Evolutionary conservation across 2,797 vertebrate genomes (phyloP).

Genomic region (Sebastes hopkinsi): DNA sequence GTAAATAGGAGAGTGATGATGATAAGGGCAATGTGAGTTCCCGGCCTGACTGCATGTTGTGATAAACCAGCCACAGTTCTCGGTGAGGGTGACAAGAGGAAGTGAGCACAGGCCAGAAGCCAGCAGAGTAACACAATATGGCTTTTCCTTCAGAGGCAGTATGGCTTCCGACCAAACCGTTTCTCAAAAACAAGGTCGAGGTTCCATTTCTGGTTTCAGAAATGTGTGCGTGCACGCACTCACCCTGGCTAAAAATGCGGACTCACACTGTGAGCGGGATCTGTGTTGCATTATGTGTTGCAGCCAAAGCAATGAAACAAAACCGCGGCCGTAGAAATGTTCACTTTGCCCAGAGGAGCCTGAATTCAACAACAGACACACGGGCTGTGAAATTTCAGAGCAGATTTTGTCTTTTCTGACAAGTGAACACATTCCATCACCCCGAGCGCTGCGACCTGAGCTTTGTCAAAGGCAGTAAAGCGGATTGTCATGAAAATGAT

Average conservation of each 20-base stretch:
- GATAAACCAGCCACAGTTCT: constrained; percentile 34
- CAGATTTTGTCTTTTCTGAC: constrained; percentile 54
- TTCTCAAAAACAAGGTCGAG: constrained; percentile 76
- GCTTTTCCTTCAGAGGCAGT: constrained; percentile 63
- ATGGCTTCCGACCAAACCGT: constrained; percentile 63
- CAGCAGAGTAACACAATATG: constrained; percentile 58
- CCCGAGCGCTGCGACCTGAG: constrained; percentile 19
- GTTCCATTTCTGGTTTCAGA: constrained; percentile 54
- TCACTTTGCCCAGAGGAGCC: constrained; percentile 60
- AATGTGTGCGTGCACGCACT: neutral
- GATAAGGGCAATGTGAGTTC: constrained; percentile 7
- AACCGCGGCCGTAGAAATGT: constrained; percentile 70
- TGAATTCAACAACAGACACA: constrained; percentile 48
- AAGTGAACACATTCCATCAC: constrained; percentile 43
- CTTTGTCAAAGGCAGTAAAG: constrained; percentile 23
- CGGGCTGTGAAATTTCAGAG: constrained; percentile 51
- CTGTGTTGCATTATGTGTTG: constrained; percentile 78
- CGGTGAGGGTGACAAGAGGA: constrained; percentile 56
- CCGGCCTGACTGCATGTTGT: constrained; percentile 22
- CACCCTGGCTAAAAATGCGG: constrained; percentile 36
- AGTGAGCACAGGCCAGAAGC: constrained; percentile 54
- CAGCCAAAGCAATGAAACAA: constrained; percentile 78
- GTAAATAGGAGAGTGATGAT: constrained; percentile 5
- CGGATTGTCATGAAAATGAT: constrained; percentile 24
- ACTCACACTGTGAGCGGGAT: constrained; percentile 58